phyloP scores from a whole-genome alignment of 92 coral and sea anemone species.

The Blastomussa wellsi region DNA sequence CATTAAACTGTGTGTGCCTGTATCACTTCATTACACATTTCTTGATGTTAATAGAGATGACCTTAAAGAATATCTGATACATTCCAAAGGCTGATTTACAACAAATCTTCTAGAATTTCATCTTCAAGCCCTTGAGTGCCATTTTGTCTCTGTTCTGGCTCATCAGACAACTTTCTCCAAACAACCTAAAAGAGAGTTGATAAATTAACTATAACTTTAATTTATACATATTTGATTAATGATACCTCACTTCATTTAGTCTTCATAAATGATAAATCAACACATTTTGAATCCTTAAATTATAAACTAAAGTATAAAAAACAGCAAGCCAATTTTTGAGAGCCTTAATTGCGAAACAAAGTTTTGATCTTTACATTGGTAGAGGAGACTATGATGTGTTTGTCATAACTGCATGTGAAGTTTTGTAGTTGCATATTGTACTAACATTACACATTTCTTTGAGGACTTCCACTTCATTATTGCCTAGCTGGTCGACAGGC shows the following conservation, averaged over 20 bases:
- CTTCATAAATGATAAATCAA: too few relatives aligned
- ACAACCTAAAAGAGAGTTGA: slow-evolving; percentile 74
- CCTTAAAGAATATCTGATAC: neutral
- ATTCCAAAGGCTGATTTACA: slow-evolving; percentile 29
- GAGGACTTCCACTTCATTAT: slow-evolving; percentile 88
- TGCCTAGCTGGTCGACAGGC: slow-evolving; percentile 53
- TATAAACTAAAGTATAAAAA: too few relatives aligned
- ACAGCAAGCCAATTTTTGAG: too few relatives aligned
- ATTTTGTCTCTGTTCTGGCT: slow-evolving; percentile 55
- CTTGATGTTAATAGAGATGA: too few relatives aligned
- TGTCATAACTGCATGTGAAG: neutral
- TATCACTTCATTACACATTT: too few relatives aligned
- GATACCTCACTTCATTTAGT: neutral
- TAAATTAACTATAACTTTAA: neutral
- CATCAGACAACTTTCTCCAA: slow-evolving; percentile 92
- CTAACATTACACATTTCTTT: slow-evolving; percentile 99
- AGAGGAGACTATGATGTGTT: too few relatives aligned
- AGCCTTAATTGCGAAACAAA: too few relatives aligned
- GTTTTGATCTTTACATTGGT: too few relatives aligned
- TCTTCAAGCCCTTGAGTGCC: slow-evolving; percentile 55
- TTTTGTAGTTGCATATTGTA: neutral
- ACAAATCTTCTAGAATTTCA: slow-evolving; percentile 82
- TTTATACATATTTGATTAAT: neutral
- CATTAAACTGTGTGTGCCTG: too few relatives aligned
- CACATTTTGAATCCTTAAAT: too few relatives aligned